phyloP scores from a whole-genome alignment of 2,113 vertebrate genomes.

The Crotalus viridis region DNA sequence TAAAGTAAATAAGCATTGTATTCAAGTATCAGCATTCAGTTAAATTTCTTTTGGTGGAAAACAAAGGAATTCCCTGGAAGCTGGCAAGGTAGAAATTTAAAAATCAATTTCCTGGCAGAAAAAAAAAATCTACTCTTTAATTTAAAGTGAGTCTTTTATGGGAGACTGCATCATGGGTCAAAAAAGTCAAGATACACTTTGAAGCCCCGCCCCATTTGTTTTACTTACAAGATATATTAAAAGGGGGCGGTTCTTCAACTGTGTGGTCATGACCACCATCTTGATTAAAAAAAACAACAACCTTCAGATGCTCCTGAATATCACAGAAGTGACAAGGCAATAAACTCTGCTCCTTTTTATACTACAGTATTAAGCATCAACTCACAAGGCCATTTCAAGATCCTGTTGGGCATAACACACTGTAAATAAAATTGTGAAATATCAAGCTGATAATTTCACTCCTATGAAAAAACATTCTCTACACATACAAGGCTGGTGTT shows the following conservation, averaged over 20 bases:
- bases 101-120: not conserved
- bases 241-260: not conserved
- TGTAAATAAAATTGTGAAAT: not conserved
- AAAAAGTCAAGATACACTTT: not conserved
- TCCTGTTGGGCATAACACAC: not conserved
- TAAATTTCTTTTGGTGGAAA: not conserved
- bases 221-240: not conserved
- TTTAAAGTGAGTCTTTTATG: not conserved
- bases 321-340: not conserved
- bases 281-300: not conserved
- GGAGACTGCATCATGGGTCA: not conserved
- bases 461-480: not conserved
- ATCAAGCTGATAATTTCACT: not conserved
- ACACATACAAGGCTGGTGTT: not conserved
- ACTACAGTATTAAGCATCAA: not conserved
- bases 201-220: not conserved
- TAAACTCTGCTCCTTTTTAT: not conserved
- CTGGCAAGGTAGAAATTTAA: not conserved
- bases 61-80: not conserved
- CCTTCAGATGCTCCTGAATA: not conserved
- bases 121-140: not conserved
- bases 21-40: not conserved
- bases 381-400: not conserved
- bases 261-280: not conserved
- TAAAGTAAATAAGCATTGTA: not conserved